These are phyloP conservation scores for Sebastes reedi DNA, from an alignment of 2,797 vertebrate genomes.

Conservation along the genomic window DNA sequence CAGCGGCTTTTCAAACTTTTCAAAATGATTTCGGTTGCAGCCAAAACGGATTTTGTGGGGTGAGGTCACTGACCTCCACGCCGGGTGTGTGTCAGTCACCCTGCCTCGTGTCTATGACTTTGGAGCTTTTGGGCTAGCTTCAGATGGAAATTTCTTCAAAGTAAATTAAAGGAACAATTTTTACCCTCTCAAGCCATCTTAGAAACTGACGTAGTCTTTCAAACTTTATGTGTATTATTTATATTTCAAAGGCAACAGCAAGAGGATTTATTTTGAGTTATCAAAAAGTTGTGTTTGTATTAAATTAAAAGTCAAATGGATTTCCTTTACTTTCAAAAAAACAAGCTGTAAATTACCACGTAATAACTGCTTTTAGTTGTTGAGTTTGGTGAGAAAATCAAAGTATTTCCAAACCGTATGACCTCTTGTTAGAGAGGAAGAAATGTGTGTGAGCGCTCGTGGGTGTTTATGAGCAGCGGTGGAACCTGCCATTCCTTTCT, in stretches of 20 bases:
- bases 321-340: background rate
- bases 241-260: background rate
- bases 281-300: background rate
- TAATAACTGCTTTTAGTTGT: background rate
- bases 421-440: conserved; percentile 7
- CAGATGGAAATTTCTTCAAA: background rate
- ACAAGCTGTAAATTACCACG: background rate
- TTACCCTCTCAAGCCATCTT: background rate
- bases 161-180: conserved; percentile 11
- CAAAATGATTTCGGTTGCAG: conserved; percentile 56
- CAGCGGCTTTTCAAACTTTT: conserved; percentile 63
- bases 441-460: background rate
- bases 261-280: background rate
- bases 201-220: background rate
- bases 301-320: background rate
- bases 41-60: conserved; percentile 45
- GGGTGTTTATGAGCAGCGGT: conserved; percentile 20
- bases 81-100: conserved; percentile 27
- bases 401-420: conserved; percentile 9
- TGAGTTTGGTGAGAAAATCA: background rate
- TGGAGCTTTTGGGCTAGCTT: background rate
- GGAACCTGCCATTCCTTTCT: conserved; percentile 29
- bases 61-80: conserved; percentile 42
- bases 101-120: background rate
- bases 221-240: background rate